Percentiles rank a stretch among this genome's conserved stretches.
Evolutionary conservation across 2,888 invertebrate species (phyloP).

Genomic region (Eupithecia centaureata): DNA sequence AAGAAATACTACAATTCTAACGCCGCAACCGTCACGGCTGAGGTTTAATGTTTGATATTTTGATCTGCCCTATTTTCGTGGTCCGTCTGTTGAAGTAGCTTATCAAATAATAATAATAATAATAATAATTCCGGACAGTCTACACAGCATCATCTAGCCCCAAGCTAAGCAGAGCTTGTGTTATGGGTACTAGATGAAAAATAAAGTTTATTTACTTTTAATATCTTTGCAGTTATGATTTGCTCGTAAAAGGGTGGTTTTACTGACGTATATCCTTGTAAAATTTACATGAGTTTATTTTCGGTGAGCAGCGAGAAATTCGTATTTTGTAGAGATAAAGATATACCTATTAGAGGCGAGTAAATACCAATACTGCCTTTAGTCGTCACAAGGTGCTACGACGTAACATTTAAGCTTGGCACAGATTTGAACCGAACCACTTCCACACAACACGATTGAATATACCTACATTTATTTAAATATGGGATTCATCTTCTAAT

Average conservation of each 20-base stretch:
- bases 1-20: too few relatives aligned
- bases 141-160: too few relatives aligned
- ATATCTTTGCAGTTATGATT: not conserved
- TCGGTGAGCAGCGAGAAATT: not conserved
- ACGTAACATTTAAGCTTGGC: not conserved
- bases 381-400: not conserved
- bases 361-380: not conserved
- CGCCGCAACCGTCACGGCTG: not conserved
- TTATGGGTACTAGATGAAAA: too few relatives aligned
- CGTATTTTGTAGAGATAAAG: not conserved
- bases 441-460: too few relatives aligned
- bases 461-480: too few relatives aligned
- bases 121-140: too few relatives aligned
- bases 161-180: too few relatives aligned
- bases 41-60: not conserved
- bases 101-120: too few relatives aligned
- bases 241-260: not conserved
- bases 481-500: too few relatives aligned
- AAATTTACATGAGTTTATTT: not conserved
- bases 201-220: not conserved
- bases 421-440: not conserved
- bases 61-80: not conserved
- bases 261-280: not conserved
- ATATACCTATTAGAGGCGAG: not conserved
- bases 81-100: not conserved